Evolutionary conservation across 1,140 invertebrate genomes (phyloP), one percentile per base, ranked within the genome.

Genomic region (Bombus picipes): DNA sequence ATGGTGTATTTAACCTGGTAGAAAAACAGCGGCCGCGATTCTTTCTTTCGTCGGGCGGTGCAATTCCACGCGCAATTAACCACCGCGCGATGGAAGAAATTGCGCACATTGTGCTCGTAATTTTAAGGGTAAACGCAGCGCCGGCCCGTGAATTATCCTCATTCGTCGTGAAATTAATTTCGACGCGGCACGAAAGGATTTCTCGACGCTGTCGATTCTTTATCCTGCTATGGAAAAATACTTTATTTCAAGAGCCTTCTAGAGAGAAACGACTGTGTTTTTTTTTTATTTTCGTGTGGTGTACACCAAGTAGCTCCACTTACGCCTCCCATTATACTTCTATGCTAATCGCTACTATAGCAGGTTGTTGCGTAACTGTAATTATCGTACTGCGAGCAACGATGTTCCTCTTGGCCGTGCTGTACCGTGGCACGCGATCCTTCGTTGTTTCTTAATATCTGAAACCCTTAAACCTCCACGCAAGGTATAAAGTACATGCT

Each of bases 281-380:
- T n/a, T n/a, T 62, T 72, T 68, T 72, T 25, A 15, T 22, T 32
- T 13, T 25, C 78, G 62, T n/a, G 71, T n/a, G 57, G 28, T 47
- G 37, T 62, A 68, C 47, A 28, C 22, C 47, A 62, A 43, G 34
- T 66, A 84, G 81, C 78, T 84, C 73, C 76, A 80, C 85, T 92
- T 91, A 90, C 83, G 85, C 37, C 85, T 83, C 41, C 75, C 80
- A 90, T 93, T 88, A 89, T 92, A 92, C 87, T 89, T 86, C 85
- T 82, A 81, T 86, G 93, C 88, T 94, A 94, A 94, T 94, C 93
- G 91, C 91, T 90, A 88, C 91, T 92, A 90, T 84, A 77, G 87
- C 87, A 88, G 89, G 78, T 89, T 81, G 88, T 94, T 94, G 92
- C 92, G 90, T 91, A 94, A 93, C 89, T 86, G 88, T 87, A 92